Evolutionary conservation across 2,888 invertebrate species (phyloP).

Genomic region (Frankliniella intonsa): DNA sequence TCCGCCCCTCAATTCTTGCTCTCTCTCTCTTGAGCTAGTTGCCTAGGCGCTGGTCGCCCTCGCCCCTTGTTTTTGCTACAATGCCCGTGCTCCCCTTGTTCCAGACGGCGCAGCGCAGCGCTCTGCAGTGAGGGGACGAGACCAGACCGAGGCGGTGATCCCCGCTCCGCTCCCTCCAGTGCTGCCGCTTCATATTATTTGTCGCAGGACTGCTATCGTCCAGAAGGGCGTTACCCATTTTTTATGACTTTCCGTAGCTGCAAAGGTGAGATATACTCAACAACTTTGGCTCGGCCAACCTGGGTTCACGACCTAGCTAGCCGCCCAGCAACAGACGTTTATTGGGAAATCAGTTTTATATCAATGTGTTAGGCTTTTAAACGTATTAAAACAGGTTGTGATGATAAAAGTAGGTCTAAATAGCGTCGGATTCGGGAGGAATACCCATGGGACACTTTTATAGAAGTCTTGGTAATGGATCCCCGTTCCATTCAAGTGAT

Average conservation of each 20-base stretch:
- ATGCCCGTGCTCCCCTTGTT: conserved; percentile 7
- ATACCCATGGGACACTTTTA: too few species aligned
- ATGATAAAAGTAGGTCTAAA: too few species aligned
- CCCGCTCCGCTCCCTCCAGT: conserved; percentile 33
- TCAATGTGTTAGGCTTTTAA: too few species aligned
- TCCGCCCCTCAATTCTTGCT: too few species aligned
- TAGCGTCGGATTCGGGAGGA: too few species aligned
- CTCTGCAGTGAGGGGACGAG: neutral
- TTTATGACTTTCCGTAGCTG: conserved; percentile 96
- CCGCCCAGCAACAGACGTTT: conserved; percentile 21
- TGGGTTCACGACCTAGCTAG: conserved; percentile 24
- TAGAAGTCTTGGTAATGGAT: too few species aligned
- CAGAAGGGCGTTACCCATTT: conserved; percentile 83
- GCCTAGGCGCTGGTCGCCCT: neutral
- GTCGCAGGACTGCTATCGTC: conserved; percentile 52
- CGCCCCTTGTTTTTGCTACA: neutral
- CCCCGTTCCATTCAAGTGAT: too few species aligned
- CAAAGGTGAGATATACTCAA: conserved; percentile 63
- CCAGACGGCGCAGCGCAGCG: neutral
- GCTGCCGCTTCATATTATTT: conserved; percentile 36
- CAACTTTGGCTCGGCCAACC: conserved; percentile 23
- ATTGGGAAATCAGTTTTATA: neutral
- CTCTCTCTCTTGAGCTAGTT: too few species aligned
- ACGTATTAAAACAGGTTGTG: too few species aligned
- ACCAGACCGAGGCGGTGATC: neutral